A percentile compares a stretch with the other conserved stretches of the same genome.
phyloP scores from a whole-genome alignment of 2,113 vertebrate genomes.

The Pedionomus torquatus region DNA sequence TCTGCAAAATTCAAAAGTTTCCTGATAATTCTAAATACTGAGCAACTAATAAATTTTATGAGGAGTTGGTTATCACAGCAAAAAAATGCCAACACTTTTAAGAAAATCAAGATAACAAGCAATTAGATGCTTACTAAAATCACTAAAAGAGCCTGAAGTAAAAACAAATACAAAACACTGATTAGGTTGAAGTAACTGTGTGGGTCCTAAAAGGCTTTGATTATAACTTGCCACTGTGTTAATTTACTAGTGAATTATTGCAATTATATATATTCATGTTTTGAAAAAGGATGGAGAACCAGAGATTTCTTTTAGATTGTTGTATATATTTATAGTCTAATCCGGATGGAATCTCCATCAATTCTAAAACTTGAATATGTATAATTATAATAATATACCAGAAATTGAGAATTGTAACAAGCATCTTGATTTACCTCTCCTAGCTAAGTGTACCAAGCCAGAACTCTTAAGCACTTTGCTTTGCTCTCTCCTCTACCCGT shows the following conservation, averaged over 20 bases:
- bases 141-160: not conserved
- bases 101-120: not conserved
- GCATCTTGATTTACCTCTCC: slow-evolving; percentile 6
- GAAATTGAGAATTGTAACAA: not conserved
- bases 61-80: not conserved
- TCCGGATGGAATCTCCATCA: not conserved
- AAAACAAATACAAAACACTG: slow-evolving; percentile 46
- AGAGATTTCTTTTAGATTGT: not conserved
- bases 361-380: not conserved
- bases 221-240: slow-evolving; percentile 17
- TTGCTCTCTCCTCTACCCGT: not conserved
- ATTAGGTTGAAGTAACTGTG: slow-evolving; percentile 32
- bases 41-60: not conserved
- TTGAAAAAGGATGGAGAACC: not conserved
- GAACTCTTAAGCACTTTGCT: not conserved
- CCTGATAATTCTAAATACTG: not conserved
- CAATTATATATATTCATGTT: slow-evolving; percentile 49
- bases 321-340: slow-evolving; percentile 22
- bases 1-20: not conserved
- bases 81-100: not conserved
- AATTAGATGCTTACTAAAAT: slow-evolving; percentile 16
- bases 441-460: not conserved
- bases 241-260: slow-evolving; percentile 24
- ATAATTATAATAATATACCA: not conserved
- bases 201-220: slow-evolving; percentile 31